phyloP scores from a whole-genome alignment of 2,113 vertebrate genomes.

The Laterallus jamaicensis region DNA sequence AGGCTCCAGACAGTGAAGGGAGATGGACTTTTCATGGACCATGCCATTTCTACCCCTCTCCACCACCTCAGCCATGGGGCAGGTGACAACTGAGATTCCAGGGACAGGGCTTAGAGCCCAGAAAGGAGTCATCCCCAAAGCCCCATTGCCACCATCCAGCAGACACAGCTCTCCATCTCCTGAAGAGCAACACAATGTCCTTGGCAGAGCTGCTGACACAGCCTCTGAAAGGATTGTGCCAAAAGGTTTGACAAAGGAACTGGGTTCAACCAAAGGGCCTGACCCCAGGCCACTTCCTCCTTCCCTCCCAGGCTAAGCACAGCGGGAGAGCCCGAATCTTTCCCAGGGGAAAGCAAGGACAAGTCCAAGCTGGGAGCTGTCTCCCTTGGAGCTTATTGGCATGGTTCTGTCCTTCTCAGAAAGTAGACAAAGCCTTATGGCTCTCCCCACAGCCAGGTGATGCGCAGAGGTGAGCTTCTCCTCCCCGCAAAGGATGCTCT shows the following conservation, averaged over 20 bases:
- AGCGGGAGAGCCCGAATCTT: background rate
- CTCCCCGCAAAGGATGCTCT: background rate
- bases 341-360: background rate
- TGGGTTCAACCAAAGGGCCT: background rate
- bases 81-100: background rate
- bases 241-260: background rate
- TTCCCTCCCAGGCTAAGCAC: accelerated
- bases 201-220: accelerated
- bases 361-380: background rate
- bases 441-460: too few relatives aligned
- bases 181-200: accelerated
- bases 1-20: background rate
- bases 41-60: background rate
- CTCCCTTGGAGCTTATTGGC: background rate
- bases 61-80: background rate
- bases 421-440: background rate
- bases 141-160: background rate
- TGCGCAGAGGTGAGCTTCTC: background rate
- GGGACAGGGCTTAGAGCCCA: background rate
- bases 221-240: background rate
- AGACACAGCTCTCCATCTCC: background rate
- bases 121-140: background rate
- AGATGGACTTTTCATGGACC: background rate
- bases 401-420: background rate
- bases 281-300: background rate